Conservation (phyloP, 2,888 invertebrate genomes). For the Kryphioiulus occultus region DNA sequence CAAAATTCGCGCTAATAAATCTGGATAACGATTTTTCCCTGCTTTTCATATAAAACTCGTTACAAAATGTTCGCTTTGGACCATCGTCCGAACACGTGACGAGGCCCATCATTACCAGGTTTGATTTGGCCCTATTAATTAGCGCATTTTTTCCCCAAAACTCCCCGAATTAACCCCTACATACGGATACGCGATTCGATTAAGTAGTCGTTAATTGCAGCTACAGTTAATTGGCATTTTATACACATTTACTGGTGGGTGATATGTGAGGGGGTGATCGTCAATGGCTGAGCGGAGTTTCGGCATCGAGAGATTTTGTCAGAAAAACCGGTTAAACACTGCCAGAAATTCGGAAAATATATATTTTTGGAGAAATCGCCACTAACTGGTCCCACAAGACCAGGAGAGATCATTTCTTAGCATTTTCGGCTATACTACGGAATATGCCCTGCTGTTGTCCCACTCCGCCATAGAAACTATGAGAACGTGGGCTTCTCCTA, state of each 20-base stretch:
- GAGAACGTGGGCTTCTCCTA: too few relatives aligned
- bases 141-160: constrained; percentile 18
- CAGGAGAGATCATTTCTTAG: too few relatives aligned
- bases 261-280: constrained; percentile 23
- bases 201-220: constrained; percentile 7
- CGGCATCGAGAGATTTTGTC: background rate
- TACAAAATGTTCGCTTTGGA: background rate
- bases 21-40: background rate
- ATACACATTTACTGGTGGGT: constrained; percentile 23
- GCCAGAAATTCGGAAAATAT: background rate
- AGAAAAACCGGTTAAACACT: background rate
- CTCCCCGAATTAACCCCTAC: background rate
- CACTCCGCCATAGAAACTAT: too few relatives aligned
- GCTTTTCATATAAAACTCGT: background rate
- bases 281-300: constrained; percentile 15
- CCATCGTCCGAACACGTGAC: background rate
- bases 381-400: too few relatives aligned
- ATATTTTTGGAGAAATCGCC: too few relatives aligned
- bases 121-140: background rate
- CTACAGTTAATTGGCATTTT: background rate
- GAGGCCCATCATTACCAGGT: background rate
- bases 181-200: background rate
- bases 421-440: too few relatives aligned
- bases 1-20: background rate
- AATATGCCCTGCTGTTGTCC: too few relatives aligned